phyloP scores from a whole-genome alignment of 1,140 invertebrate genomes.

The Drosophila carrolli region DNA sequence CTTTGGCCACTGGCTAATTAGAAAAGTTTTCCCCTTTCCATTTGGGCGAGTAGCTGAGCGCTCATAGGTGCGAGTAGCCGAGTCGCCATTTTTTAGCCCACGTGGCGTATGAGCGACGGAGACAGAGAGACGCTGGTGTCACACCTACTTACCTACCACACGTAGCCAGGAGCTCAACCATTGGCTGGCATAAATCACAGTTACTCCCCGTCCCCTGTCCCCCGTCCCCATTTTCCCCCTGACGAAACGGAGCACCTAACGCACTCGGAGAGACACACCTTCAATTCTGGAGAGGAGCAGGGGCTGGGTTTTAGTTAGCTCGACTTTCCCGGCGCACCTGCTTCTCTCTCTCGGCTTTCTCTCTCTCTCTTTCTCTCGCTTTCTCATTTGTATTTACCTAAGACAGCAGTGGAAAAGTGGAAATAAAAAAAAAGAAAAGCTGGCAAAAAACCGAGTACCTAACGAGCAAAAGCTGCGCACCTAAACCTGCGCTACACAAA shows the following conservation, averaged over 20 bases:
- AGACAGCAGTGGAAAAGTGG: conserved; percentile 52
- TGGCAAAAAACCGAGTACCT: conserved; percentile 60
- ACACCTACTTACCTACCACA: conserved; percentile 74
- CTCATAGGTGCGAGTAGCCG: conserved; percentile 65
- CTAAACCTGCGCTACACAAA: conserved; percentile 72
- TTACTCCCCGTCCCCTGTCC: conserved; percentile 13
- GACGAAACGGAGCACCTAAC: conserved; percentile 59
- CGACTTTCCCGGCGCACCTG: conserved; percentile 60
- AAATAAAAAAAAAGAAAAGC: conserved; percentile 38
- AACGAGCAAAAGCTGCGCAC: conserved; percentile 72
- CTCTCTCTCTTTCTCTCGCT: conserved; percentile 40
- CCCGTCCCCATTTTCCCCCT: conserved; percentile 22
- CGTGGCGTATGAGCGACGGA: conserved; percentile 63
- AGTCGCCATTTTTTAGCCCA: conserved; percentile 77
- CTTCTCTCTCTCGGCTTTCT: conserved; percentile 49
- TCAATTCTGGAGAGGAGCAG: conserved; percentile 54
- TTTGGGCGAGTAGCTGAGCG: conserved; percentile 32
- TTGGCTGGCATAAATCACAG: conserved; percentile 84
- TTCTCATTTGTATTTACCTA: conserved; percentile 84
- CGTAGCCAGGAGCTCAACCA: conserved; percentile 77
- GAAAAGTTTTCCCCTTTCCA: conserved; percentile 66
- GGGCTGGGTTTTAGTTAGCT: conserved; percentile 34
- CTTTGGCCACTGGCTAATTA: conserved; percentile 66
- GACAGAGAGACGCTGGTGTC: conserved; percentile 66
- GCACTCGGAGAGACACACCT: conserved; percentile 67